Conservation (phyloP, 2,113 vertebrate genomes). For the Shinisaurus crocodilurus region DNA sequence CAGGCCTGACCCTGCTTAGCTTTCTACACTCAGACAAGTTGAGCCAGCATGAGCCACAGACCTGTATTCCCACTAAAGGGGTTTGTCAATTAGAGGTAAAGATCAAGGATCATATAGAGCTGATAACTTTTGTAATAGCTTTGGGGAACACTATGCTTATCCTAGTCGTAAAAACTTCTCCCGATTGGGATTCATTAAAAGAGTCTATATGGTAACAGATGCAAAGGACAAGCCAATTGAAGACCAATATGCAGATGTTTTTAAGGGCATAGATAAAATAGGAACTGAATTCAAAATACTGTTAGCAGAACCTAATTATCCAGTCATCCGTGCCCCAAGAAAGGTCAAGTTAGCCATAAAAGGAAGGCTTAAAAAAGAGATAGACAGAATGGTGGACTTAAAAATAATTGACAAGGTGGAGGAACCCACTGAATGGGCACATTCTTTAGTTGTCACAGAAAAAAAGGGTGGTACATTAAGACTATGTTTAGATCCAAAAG, state of each 20-base stretch:
- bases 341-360: neutral
- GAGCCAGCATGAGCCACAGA: too few species aligned
- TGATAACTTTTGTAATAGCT: neutral
- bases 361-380: too few species aligned
- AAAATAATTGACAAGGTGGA: too few species aligned
- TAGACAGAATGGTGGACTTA: too few species aligned
- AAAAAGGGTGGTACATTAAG: neutral
- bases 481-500: neutral
- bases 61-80: too few species aligned
- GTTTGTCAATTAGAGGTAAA: too few species aligned
- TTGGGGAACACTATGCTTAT: too few species aligned
- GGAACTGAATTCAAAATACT: neutral
- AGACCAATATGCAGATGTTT: neutral
- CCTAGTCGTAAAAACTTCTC: neutral
- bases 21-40: too few species aligned
- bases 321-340: neutral
- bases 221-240: neutral
- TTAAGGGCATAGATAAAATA: neutral
- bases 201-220: neutral
- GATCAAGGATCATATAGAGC: too few species aligned
- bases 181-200: neutral
- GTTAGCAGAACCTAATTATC: neutral
- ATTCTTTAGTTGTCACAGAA: neutral
- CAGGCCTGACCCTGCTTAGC: too few species aligned
- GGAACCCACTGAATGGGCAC: neutral